These are phyloP conservation scores for Anticlea derivata DNA, from an alignment of 2,888 invertebrate genomes.

Conservation along the genomic window DNA sequence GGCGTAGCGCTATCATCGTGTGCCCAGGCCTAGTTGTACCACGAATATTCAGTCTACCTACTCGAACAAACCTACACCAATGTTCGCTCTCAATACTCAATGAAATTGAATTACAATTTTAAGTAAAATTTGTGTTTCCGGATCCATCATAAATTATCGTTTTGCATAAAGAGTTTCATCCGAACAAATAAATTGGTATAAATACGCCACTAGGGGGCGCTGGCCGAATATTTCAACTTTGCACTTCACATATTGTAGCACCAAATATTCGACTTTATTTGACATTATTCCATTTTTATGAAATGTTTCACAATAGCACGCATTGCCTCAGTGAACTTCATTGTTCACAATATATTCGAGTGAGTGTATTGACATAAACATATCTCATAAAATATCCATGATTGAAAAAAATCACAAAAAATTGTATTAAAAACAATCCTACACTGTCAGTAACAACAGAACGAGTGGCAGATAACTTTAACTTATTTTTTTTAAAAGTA, in stretches of 20 bases:
- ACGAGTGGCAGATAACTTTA: too few relatives aligned
- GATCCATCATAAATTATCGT: slow-evolving; percentile 14
- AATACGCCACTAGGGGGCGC: slow-evolving; percentile 18
- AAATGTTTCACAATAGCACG: neutral
- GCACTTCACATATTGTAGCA: neutral
- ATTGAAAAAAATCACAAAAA: too few relatives aligned
- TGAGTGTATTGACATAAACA: too few relatives aligned
- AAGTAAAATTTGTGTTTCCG: slow-evolving; percentile 27
- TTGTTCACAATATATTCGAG: too few relatives aligned
- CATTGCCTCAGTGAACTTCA: too few relatives aligned
- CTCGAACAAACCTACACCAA: too few relatives aligned
- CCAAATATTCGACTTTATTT: neutral
- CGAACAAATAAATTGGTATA: slow-evolving; percentile 15
- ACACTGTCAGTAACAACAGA: too few relatives aligned
- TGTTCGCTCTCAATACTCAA: slow-evolving; percentile 3
- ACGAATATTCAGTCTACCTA: too few relatives aligned
- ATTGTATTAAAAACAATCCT: too few relatives aligned
- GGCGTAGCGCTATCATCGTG: neutral
- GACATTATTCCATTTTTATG: neutral
- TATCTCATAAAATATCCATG: too few relatives aligned
- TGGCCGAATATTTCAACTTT: slow-evolving; percentile 6
- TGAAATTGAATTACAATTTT: slow-evolving; percentile 32
- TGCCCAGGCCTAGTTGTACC: neutral
- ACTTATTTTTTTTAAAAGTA: too few relatives aligned
- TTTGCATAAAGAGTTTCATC: slow-evolving; percentile 15